Evolutionary conservation across 2,113 vertebrate species (phyloP), one percentile per base, ranked within the genome.

Genomic region (Cyrtonyx montezumae): DNA sequence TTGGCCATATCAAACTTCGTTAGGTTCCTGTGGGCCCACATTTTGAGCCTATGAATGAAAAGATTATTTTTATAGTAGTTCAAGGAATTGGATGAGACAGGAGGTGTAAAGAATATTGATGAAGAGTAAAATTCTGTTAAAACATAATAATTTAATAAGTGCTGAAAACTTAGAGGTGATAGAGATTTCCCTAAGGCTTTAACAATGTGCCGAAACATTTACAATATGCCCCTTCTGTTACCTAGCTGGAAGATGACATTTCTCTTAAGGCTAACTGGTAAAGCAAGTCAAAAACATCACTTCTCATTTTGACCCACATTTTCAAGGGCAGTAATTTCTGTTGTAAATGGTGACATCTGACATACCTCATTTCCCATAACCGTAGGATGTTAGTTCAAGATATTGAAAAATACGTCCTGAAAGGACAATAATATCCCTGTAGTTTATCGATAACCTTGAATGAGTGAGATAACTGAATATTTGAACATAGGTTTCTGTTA

Each of bases 311-410:
- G 45, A 21, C 12, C 51, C 49, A 28, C 12, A 53, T 49, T 84
- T 93, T 75, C 83, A 92, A 94, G 46, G 28, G 19, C n/a, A 88
- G 40, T 58, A 83, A 90, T 88, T 83, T 77, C 45, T 32, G 70
- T 70, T 92, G 55, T 58, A 74, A 83, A 70, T 77, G 11, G 13
- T 65, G 76, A 69, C 20, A 83, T 56, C n/a, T 80, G 75, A 80
- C 65, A 88, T 56, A 74, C n/a, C 49, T 83, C 1, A 51, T 83
- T 93, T 85, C 68, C 36, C 30, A 6, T 32, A 77, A 77, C 62
- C 32, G 14, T 28, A 71, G 74, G 37, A 67, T 74, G 40, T 84
- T 89, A 87, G 26, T 67, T 13, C 20, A 88, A 7, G 37, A 49
- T 77, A 26, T 26, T 79, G 61, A 74, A 74, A 95, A 90, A 85